phyloP scores from a whole-genome alignment of 2,797 vertebrate genomes.

The Mus caroli region DNA sequence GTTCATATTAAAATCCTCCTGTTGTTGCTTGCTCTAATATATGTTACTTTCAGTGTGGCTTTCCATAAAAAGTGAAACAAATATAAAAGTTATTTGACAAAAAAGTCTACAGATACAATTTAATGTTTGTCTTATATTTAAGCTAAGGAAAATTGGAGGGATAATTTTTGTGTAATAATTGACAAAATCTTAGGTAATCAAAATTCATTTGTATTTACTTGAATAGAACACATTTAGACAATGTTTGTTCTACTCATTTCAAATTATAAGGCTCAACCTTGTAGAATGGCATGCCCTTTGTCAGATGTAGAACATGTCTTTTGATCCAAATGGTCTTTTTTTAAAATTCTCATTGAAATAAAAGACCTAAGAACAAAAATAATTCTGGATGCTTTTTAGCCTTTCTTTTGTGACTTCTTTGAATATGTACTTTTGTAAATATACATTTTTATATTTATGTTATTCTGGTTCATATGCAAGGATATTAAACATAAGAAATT shows the following conservation, averaged over 20 bases:
- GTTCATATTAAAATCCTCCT: conserved; percentile 39
- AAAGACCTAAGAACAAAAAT: neutral
- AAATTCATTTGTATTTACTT: conserved; percentile 63
- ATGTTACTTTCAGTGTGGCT: conserved; percentile 45
- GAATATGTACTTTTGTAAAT: neutral
- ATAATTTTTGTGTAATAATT: conserved; percentile 60
- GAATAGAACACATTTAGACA: neutral
- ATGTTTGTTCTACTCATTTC: conserved; percentile 27
- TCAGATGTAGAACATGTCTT: neutral
- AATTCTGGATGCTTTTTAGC: neutral
- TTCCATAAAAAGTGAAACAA: conserved; percentile 77
- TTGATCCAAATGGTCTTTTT: neutral
- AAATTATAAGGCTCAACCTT: conserved; percentile 40
- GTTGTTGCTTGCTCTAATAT: conserved; percentile 57
- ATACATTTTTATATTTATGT: neutral
- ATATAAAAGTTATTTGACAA: conserved; percentile 68
- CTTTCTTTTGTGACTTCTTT: neutral
- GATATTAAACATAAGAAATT: neutral
- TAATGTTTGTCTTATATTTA: conserved; percentile 74
- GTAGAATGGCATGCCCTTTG: neutral
- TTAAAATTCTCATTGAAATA: neutral
- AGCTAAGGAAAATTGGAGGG: conserved; percentile 63
- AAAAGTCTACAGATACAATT: conserved; percentile 66
- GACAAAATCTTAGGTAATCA: conserved; percentile 55
- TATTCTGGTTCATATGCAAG: neutral